Percentiles rank a stretch among this genome's conserved stretches.
Evolutionary conservation across 2,113 vertebrate genomes (phyloP).

Genomic region (Ophiodon elongatus): DNA sequence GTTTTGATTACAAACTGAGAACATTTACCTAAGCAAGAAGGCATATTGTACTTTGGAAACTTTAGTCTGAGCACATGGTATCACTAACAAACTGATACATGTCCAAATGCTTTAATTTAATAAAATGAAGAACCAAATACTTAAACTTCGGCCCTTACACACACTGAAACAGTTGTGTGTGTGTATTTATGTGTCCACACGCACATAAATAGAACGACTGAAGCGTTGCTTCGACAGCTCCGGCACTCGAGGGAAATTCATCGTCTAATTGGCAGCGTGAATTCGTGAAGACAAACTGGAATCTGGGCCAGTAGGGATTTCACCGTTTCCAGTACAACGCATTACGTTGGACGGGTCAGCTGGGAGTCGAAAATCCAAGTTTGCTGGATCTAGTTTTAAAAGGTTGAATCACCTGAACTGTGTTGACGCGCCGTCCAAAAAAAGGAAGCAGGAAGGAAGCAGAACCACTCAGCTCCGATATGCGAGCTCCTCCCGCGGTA

Average conservation of each 20-base stretch:
- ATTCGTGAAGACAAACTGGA: slow-evolving; percentile 16
- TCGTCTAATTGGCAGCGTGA: slow-evolving; percentile 16
- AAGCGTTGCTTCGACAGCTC: slow-evolving; percentile 1
- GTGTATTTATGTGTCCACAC: too few species aligned
- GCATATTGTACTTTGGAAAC: not conserved
- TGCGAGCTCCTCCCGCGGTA: not conserved
- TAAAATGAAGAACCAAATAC: not conserved
- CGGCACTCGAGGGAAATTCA: slow-evolving; percentile 27
- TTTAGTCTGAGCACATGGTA: not conserved
- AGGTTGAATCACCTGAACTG: slow-evolving; percentile 3
- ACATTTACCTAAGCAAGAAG: not conserved
- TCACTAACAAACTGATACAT: not conserved
- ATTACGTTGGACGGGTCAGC: slow-evolving; percentile 27
- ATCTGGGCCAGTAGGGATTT: slow-evolving; percentile 37
- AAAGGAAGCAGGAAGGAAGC: not conserved
- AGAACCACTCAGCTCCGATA: not conserved
- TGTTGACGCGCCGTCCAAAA: not conserved
- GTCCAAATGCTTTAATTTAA: not conserved
- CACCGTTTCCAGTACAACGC: slow-evolving; percentile 34
- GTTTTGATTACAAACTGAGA: not conserved
- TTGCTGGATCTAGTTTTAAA: not conserved
- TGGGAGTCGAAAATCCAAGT: slow-evolving; percentile 15
- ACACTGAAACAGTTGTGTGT: not conserved
- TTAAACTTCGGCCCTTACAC: not conserved
- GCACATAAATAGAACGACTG: slow-evolving; percentile 8